Conservation (phyloP, 1,140 invertebrate species). For the Vollenhovia emeryi region DNA sequence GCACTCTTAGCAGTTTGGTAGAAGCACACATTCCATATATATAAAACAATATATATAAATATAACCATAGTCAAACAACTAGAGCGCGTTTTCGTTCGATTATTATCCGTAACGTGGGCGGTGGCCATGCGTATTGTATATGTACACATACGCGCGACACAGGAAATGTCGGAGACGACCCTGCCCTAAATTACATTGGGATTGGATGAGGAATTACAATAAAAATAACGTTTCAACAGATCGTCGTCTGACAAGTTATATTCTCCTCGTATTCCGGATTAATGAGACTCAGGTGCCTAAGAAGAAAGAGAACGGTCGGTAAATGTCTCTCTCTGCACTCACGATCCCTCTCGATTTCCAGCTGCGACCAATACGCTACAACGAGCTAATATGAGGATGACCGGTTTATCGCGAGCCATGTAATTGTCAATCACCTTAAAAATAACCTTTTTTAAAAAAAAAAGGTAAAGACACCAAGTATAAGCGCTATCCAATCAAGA, state of each 20-base stretch:
- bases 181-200: neutral
- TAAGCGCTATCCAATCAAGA: too few species aligned
- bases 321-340: neutral
- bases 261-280: neutral
- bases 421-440: slow-evolving; percentile 6
- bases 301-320: neutral
- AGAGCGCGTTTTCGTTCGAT: slow-evolving; percentile 41
- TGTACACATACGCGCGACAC: neutral
- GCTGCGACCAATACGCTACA: neutral
- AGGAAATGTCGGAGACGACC: neutral
- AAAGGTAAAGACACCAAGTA: too few species aligned
- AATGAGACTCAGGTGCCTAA: slow-evolving; percentile 15
- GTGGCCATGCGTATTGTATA: neutral
- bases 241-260: neutral
- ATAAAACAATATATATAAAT: slow-evolving; percentile 10
- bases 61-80: slow-evolving; percentile 48
- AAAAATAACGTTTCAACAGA: neutral
- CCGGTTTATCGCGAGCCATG: neutral
- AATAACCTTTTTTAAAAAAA: too few species aligned
- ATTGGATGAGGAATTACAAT: slow-evolving; percentile 21
- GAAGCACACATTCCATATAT: slow-evolving; percentile 56
- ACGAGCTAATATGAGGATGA: neutral
- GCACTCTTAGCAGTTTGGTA: slow-evolving; percentile 29
- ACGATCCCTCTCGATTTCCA: slow-evolving; percentile 30
- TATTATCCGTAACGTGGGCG: slow-evolving; percentile 10